Conservation (phyloP, 2,113 vertebrate species). For the Pyrgilauda ruficollis region DNA sequence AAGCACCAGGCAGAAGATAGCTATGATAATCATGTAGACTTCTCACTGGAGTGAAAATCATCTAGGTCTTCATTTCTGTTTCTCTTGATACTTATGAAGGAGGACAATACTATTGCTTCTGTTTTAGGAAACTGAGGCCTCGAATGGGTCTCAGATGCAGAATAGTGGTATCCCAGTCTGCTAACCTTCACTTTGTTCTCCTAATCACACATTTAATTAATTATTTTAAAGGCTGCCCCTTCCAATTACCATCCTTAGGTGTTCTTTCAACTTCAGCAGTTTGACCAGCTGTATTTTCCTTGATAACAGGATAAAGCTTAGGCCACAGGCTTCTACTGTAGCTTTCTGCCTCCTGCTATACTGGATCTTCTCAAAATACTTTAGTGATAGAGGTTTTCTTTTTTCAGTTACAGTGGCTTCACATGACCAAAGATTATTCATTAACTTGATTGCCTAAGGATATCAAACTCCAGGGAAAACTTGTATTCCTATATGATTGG, state of each 20-base stretch:
- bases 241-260: not conserved
- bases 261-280: not conserved
- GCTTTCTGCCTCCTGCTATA: not conserved
- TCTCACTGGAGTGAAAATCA: not conserved
- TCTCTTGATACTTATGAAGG: not conserved
- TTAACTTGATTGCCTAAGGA: constrained; percentile 21
- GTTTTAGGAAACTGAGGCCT: not conserved
- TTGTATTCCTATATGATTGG: not conserved
- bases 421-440: not conserved
- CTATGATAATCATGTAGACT: not conserved
- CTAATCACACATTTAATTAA: not conserved
- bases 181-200: not conserved
- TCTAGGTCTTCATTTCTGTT: not conserved
- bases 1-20: not conserved
- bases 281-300: not conserved
- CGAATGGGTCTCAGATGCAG: not conserved
- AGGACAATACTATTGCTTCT: not conserved
- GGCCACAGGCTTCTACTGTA: not conserved
- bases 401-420: not conserved
- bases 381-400: not conserved
- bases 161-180: not conserved
- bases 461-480: not conserved
- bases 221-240: not conserved
- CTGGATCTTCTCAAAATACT: not conserved
- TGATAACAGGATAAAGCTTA: not conserved